Conservation (phyloP, 35 echinoderm and acorn worm genomes). For the Amphiura filiformis region DNA sequence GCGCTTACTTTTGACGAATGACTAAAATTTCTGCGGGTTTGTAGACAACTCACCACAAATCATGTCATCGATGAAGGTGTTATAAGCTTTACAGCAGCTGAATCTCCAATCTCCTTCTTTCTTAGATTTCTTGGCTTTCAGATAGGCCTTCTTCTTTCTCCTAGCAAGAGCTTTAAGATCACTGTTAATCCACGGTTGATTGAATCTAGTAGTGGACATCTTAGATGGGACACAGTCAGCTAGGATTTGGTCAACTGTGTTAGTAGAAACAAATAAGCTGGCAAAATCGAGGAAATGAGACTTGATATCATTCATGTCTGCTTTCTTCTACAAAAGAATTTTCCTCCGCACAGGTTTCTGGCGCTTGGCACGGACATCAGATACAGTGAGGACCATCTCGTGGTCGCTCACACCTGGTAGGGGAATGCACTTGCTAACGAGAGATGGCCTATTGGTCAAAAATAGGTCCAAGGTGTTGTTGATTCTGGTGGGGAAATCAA, state of each 20-base stretch:
- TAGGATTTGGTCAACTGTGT: neutral
- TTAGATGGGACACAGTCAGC: slow-evolving; percentile 20
- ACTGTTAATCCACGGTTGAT: slow-evolving; percentile 19
- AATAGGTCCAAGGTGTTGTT: slow-evolving; percentile 42
- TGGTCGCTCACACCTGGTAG: too few relatives aligned
- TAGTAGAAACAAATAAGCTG: neutral
- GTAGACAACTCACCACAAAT: too few relatives aligned
- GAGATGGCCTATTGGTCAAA: too few relatives aligned
- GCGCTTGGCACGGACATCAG: too few relatives aligned
- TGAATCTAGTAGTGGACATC: slow-evolving; percentile 27
- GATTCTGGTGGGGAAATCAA: slow-evolving; percentile 37
- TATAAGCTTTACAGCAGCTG: too few relatives aligned
- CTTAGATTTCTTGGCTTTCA: neutral
- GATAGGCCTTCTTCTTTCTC: slow-evolving; percentile 1
- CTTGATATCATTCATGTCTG: slow-evolving; percentile 5
- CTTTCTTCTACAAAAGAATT: slow-evolving; percentile 9
- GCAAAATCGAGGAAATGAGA: neutral
- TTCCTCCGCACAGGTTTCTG: slow-evolving; percentile 1
- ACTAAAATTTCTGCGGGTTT: too few relatives aligned
- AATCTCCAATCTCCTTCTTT: too few relatives aligned
- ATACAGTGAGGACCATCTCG: too few relatives aligned
- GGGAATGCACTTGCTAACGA: too few relatives aligned
- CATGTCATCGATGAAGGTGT: too few relatives aligned
- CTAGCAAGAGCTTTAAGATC: neutral
- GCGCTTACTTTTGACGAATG: too few relatives aligned